Base-by-base conservation (phyloP, 2,888 invertebrate species). In the Muschampia plurimacula region DNA sequence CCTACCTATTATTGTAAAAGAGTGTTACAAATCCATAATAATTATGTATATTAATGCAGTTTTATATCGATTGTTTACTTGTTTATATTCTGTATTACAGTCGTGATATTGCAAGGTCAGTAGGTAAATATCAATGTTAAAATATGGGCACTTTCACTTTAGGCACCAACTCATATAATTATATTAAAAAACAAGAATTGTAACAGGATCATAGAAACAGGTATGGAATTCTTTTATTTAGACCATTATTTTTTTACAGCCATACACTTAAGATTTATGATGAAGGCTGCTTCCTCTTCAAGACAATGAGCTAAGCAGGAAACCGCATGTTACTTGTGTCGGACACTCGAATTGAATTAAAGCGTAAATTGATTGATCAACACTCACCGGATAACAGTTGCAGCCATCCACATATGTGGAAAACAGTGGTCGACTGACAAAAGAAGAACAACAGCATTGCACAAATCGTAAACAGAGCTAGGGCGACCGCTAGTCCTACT, bases 351-450 rank as follows among this genome's bases (percentile, higher is more conserved):
- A 41, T 68, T 44, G 57, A 22, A 4, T 49, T 52, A 7, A 67
- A 55, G 39, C 57, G 46, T 62, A 62, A 62, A 69, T 52, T 62
- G 72, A 63, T 67, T 62, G 63, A 60, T 67, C 62, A 44, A 15
- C 28, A 93, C 96, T 96, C 89, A 99, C 99, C 99, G 85, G 99
- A 98, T 79, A 99, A 94, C n/a, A 98, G 95, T 91, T 99, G 99
- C 94, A 99, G 95, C 98, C 98, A 98, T 64, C 98, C 99, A 86
- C 99, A 99, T 75, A 99, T 96, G 85, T 98, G 97, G 91, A 98
- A 99, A 67, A 99, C 99, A 68, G 97, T 97, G 64, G 98, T 98
- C 13, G 98, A 97, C 86, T 97, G 97, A 89, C 98, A 97, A 91
- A 99, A 98, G 93, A 99, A 97, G 95, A 99, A 98, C 82, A 99